Conservation (phyloP, 2,888 invertebrate genomes). For the Drosophila lutescens region DNA sequence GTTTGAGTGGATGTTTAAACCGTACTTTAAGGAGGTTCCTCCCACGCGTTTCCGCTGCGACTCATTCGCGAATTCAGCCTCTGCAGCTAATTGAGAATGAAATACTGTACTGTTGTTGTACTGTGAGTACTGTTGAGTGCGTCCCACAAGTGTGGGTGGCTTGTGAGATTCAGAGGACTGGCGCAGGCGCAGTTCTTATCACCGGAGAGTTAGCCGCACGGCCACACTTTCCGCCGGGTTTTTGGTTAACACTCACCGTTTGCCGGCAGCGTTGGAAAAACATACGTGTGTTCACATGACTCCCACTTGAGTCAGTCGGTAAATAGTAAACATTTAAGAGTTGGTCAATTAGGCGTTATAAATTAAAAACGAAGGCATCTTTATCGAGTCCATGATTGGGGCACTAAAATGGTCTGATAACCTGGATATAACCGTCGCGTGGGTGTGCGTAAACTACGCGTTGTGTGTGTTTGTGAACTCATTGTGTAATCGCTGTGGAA, state of each 20-base stretch:
- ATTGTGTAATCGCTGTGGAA: slow-evolving; percentile 51
- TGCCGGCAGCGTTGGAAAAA: slow-evolving; percentile 57
- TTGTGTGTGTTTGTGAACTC: slow-evolving; percentile 7
- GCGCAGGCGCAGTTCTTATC: slow-evolving; percentile 59
- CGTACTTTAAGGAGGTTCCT: background rate
- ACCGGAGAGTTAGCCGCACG: slow-evolving; percentile 9
- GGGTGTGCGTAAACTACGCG: slow-evolving; percentile 1
- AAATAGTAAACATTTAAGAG: slow-evolving; percentile 20
- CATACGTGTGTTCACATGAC: slow-evolving; percentile 10
- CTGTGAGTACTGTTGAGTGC: background rate
- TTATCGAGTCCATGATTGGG: slow-evolving; percentile 30
- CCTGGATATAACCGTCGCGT: slow-evolving; percentile 6
- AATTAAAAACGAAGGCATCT: slow-evolving; percentile 21
- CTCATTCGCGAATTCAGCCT: background rate
- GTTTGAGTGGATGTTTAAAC: background rate
- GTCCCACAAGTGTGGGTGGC: slow-evolving; percentile 32
- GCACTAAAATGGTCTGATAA: slow-evolving; percentile 27
- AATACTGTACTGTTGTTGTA: background rate
- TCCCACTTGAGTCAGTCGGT: slow-evolving; percentile 28
- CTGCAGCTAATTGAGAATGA: slow-evolving; percentile 11
- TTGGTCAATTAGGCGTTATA: slow-evolving; percentile 16
- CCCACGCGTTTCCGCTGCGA: slow-evolving; percentile 21
- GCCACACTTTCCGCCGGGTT: slow-evolving; percentile 16
- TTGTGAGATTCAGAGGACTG: slow-evolving; percentile 2
- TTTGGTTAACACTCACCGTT: slow-evolving; percentile 58